A percentile compares a stretch with the other conserved stretches of the same genome.
Evolutionary conservation across 1,140 invertebrate species (phyloP).

Genomic region (Euschistus heros): DNA sequence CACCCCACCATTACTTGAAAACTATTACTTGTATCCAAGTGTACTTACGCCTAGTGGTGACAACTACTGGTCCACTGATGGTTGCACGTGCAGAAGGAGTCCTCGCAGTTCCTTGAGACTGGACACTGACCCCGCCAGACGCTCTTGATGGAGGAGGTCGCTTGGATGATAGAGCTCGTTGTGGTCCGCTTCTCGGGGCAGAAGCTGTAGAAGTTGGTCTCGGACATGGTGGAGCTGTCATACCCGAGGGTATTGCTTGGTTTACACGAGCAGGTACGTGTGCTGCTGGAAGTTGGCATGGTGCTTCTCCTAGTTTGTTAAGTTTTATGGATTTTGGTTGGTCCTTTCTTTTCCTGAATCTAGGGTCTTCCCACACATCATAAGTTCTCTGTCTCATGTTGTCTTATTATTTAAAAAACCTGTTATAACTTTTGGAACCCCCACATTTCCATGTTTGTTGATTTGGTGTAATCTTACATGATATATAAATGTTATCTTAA

Average conservation of each 20-base stretch:
- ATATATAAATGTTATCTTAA: too few relatives aligned
- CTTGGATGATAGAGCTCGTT: neutral
- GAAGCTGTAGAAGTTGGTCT: constrained; percentile 51
- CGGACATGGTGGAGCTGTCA: constrained; percentile 39
- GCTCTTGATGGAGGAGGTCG: neutral
- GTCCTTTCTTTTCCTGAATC: neutral
- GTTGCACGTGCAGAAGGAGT: neutral
- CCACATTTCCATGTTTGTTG: too few relatives aligned
- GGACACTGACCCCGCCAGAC: too few relatives aligned
- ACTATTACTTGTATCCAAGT: too few relatives aligned
- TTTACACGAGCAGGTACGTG: too few relatives aligned
- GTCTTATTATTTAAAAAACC: too few relatives aligned
- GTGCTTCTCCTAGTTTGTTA: neutral
- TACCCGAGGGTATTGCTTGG: too few relatives aligned
- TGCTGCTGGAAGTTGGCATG: neutral
- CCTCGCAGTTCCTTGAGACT: neutral
- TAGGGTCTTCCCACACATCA: neutral
- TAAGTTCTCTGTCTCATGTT: neutral
- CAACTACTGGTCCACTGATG: too few relatives aligned
- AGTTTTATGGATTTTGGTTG: neutral
- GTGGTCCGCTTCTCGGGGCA: constrained; percentile 32
- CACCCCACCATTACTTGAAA: too few relatives aligned
- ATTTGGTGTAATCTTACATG: too few relatives aligned
- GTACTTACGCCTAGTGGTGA: too few relatives aligned
- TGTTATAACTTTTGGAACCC: too few relatives aligned